A percentile compares a stretch with the other conserved stretches of the same genome.
Evolutionary conservation across 2,113 vertebrate species (phyloP).

Genomic region (Micromys minutus): DNA sequence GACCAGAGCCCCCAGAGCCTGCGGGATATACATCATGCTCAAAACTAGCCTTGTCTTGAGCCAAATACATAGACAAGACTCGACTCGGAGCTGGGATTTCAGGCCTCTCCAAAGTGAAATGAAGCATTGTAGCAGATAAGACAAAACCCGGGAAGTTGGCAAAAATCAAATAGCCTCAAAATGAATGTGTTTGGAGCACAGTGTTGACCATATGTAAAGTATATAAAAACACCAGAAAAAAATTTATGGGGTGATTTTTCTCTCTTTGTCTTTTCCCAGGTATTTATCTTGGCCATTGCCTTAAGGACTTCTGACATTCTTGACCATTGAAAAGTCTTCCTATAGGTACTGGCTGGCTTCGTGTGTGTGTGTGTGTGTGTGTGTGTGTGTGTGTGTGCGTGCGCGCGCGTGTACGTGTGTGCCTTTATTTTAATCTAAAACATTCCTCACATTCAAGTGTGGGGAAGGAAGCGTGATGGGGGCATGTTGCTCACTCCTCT

Average conservation of each 20-base stretch:
- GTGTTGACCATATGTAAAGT: slow-evolving; percentile 67
- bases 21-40: slow-evolving; percentile 15
- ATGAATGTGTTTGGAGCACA: slow-evolving; percentile 64
- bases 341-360: slow-evolving; percentile 49
- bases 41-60: slow-evolving; percentile 33
- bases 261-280: background rate
- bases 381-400: too few species aligned
- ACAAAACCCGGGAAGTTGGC: slow-evolving; percentile 64
- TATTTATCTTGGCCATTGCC: slow-evolving; percentile 78
- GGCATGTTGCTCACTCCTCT: background rate
- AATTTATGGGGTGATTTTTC: slow-evolving; percentile 48
- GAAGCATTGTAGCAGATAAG: slow-evolving; percentile 55
- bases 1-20: background rate
- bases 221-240: slow-evolving; percentile 35
- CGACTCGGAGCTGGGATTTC: slow-evolving; percentile 40
- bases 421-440: slow-evolving; percentile 53
- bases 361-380: background rate
- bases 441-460: background rate
- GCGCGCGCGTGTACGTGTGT: background rate
- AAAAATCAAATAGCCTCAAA: slow-evolving; percentile 66
- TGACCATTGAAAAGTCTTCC: slow-evolving; percentile 64
- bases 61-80: slow-evolving; percentile 54
- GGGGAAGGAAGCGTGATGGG: background rate
- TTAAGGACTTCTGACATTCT: slow-evolving; percentile 63
- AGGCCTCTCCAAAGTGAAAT: slow-evolving; percentile 53